These are phyloP conservation scores for Chelmon rostratus DNA, from an alignment of 2,797 vertebrate genomes.

Conservation along the genomic window DNA sequence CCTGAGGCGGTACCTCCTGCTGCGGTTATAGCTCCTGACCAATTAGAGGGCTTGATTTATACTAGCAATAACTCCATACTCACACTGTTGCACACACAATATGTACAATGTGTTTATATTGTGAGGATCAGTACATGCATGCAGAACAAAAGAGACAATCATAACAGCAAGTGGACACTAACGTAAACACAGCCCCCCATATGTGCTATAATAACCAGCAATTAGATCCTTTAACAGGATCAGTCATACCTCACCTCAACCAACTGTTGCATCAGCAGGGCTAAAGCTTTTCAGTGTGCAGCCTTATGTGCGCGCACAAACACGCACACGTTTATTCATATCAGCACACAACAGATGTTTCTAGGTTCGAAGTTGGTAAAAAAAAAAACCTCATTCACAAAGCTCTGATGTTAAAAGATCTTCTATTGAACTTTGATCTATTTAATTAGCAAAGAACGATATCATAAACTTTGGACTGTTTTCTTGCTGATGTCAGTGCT, in stretches of 20 bases:
- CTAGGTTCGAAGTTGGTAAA: not conserved
- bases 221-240: slow-evolving; percentile 57
- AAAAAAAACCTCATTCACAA: not conserved
- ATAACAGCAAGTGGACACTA: slow-evolving; percentile 26
- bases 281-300: not conserved
- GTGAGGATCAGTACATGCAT: slow-evolving; percentile 27
- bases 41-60: slow-evolving; percentile 82
- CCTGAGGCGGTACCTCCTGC: slow-evolving; percentile 74
- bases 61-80: slow-evolving; percentile 67
- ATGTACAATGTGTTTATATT: slow-evolving; percentile 23
- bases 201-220: slow-evolving; percentile 59
- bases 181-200: slow-evolving; percentile 30
- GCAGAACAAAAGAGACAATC: slow-evolving; percentile 25
- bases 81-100: slow-evolving; percentile 34
- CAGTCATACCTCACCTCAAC: slow-evolving; percentile 33
- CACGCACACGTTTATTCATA: not conserved
- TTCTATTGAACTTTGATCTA: no score
- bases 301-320: not conserved
- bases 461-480: not conserved
- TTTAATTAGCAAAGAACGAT: not conserved
- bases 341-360: not conserved
- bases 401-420: accelerated
- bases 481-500: not conserved
- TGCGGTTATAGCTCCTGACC: slow-evolving; percentile 76
- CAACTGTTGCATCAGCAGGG: slow-evolving; percentile 43